Conservation (phyloP, 2,113 vertebrate species). For the Xyliphius kryptos region DNA sequence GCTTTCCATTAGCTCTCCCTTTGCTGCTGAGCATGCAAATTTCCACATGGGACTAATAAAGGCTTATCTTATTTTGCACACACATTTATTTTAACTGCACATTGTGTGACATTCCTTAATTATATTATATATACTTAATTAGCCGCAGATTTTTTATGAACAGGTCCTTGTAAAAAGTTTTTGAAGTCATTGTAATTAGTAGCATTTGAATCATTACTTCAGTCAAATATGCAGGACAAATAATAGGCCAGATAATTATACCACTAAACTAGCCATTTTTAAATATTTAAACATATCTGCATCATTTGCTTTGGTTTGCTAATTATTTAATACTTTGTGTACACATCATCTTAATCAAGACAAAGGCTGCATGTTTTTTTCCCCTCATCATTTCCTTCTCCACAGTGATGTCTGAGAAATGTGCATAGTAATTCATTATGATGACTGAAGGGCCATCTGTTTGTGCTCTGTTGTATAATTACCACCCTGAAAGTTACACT, state of each 20-base stretch:
- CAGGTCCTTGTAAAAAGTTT: no score
- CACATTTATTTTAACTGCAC: no score
- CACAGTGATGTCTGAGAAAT: constrained; percentile 10
- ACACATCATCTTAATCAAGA: constrained; percentile 19
- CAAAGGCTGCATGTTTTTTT: constrained; percentile 25
- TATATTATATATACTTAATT: no score
- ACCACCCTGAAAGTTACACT: constrained; percentile 12
- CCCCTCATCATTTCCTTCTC: not conserved
- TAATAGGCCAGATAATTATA: not conserved
- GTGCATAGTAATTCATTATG: constrained; percentile 11
- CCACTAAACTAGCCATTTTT: not conserved
- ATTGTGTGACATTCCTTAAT: no score
- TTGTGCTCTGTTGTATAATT: constrained; percentile 7
- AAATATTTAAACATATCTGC: not conserved
- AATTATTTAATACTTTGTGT: not conserved
- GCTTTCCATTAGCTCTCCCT: no score
- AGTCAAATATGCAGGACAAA: not conserved
- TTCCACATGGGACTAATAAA: no score
- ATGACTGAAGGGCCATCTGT: constrained; percentile 18
- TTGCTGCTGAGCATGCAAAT: no score
- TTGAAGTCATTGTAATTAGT: no score
- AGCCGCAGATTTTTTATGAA: no score
- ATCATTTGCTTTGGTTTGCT: constrained; percentile 8
- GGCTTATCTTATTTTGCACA: no score
- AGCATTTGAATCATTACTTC: no score